phyloP scores from a whole-genome alignment of 2,113 vertebrate species.

The Smithornis capensis region DNA sequence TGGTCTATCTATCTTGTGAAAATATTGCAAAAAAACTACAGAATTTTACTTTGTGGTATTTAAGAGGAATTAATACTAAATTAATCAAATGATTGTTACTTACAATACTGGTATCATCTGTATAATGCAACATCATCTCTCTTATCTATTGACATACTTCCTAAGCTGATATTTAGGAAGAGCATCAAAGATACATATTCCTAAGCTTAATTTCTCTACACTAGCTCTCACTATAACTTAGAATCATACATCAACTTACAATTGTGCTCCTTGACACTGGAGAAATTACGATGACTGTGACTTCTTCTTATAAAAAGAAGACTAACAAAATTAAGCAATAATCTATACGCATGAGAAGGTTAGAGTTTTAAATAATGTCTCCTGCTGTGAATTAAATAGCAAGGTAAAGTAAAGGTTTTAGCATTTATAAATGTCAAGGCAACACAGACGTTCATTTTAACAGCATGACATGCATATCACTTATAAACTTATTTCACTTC shows the following conservation, averaged over 20 bases:
- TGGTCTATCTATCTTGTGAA: background rate
- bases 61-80: background rate
- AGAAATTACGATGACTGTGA: background rate
- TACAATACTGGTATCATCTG: background rate
- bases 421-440: conserved; percentile 46
- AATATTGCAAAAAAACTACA: background rate
- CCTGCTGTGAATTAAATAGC: conserved; percentile 17
- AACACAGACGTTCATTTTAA: conserved; percentile 13
- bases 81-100: background rate
- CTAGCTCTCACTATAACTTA: background rate
- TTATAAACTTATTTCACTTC: background rate
- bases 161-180: background rate
- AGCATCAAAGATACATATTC: background rate
- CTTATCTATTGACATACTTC: background rate
- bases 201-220: background rate
- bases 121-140: background rate
- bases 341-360: background rate
- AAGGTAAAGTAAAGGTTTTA: conserved; percentile 45
- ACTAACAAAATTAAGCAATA: conserved; percentile 43
- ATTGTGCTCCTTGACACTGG: background rate
- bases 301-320: background rate
- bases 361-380: conserved; percentile 8
- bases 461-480: background rate
- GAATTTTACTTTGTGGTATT: background rate
- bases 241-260: background rate